Evolutionary conservation across 2,888 invertebrate genomes (phyloP).

Genomic region (Bembecia ichneumoniformis): DNA sequence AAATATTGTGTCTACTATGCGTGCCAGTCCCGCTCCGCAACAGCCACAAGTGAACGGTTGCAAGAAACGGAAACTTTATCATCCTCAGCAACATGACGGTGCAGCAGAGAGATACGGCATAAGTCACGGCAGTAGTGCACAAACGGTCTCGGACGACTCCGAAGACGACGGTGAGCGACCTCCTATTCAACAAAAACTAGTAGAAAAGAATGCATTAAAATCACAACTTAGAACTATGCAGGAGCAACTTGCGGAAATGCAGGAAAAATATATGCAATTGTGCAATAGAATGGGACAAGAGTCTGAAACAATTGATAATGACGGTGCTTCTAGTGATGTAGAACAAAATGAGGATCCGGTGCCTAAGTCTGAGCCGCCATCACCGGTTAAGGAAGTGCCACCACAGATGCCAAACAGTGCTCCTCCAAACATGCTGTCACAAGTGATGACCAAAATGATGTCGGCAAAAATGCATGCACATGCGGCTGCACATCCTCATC

Average conservation of each 20-base stretch:
- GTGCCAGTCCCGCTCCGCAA: constrained; percentile 85
- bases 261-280: constrained; percentile 90
- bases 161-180: constrained; percentile 84
- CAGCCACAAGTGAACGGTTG: constrained; percentile 89
- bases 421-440: constrained; percentile 72
- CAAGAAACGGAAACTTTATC: constrained; percentile 95
- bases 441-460: constrained; percentile 78
- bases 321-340: constrained; percentile 81
- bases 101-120: constrained; percentile 74
- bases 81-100: constrained; percentile 92
- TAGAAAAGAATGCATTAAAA: constrained; percentile 89
- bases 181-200: constrained; percentile 86
- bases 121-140: constrained; percentile 62
- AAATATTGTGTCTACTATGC: constrained; percentile 95
- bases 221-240: constrained; percentile 89
- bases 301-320: constrained; percentile 81
- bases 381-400: constrained; percentile 66
- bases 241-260: constrained; percentile 91
- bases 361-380: constrained; percentile 73
- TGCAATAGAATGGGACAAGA: constrained; percentile 88
- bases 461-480: constrained; percentile 74
- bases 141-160: constrained; percentile 76
- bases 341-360: constrained; percentile 69
- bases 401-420: constrained; percentile 53
- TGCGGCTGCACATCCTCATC: constrained; percentile 64